Conservation (phyloP, 2,113 vertebrate genomes). For the Aythya baeri region DNA sequence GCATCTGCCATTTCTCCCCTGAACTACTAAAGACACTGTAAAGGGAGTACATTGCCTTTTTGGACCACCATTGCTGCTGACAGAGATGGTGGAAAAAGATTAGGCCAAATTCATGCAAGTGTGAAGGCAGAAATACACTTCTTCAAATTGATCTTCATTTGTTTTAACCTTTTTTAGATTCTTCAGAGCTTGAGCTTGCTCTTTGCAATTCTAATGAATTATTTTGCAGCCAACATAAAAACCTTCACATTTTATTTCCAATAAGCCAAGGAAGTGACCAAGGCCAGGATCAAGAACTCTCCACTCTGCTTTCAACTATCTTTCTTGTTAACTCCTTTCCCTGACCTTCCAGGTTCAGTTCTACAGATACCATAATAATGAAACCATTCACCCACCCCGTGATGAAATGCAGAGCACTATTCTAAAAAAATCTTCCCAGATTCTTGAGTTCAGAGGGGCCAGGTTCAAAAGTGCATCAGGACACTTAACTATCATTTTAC, state of each 20-base stretch:
- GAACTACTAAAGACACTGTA: neutral
- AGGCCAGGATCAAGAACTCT: neutral
- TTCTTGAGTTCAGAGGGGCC: neutral
- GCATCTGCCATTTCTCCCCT: neutral
- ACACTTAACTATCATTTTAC: neutral
- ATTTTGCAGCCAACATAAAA: conserved; percentile 3
- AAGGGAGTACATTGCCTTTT: neutral
- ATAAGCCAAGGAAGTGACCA: neutral
- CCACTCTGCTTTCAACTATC: neutral
- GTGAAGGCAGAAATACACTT: neutral
- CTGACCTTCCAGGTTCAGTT: neutral
- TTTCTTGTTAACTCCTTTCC: neutral
- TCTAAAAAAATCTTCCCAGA: neutral
- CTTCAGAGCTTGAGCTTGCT: neutral
- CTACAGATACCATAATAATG: neutral
- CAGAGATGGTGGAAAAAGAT: neutral
- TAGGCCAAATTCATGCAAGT: neutral
- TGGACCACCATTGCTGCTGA: neutral
- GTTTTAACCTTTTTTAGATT: conserved; percentile 29
- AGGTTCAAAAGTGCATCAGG: neutral
- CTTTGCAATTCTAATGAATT: conserved; percentile 6
- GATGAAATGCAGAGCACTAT: neutral
- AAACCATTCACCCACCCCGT: neutral
- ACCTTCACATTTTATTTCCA: neutral
- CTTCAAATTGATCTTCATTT: conserved; percentile 10